Percentiles rank a stretch among this genome's conserved stretches.
Conservation (phyloP, 2,888 invertebrate species). For the Leptopilina drosophilae region DNA sequence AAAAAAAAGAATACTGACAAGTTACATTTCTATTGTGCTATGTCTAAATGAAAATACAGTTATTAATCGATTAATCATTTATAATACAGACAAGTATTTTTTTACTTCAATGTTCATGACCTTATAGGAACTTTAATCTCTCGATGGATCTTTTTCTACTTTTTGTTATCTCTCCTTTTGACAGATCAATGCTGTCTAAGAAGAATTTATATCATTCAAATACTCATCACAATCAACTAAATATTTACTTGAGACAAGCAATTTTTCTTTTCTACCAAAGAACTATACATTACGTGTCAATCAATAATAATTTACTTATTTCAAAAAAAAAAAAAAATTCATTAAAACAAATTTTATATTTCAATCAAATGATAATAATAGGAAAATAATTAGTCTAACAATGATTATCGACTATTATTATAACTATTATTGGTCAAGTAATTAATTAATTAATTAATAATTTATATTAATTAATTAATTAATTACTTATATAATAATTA, state of each 20-base stretch:
- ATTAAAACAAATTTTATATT: too few relatives aligned
- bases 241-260: neutral
- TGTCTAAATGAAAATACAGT: constrained; percentile 1
- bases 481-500: too few relatives aligned
- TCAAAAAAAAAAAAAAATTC: too few relatives aligned
- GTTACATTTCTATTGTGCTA: neutral
- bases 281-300: too few relatives aligned
- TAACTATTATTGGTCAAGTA: too few relatives aligned
- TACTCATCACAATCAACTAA: neutral
- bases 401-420: too few relatives aligned
- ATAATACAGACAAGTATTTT: neutral
- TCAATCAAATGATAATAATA: too few relatives aligned
- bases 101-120: neutral
- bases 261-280: too few relatives aligned
- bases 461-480: too few relatives aligned
- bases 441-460: too few relatives aligned
- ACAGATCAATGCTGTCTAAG: constrained; percentile 17
- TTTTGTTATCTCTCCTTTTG: neutral
- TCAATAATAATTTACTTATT: too few relatives aligned
- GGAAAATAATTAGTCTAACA: too few relatives aligned
- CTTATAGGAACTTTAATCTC: constrained; percentile 20
- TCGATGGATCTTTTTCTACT: neutral
- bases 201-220: neutral
- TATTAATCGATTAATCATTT: neutral
- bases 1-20: neutral